Conservation (phyloP, 2,797 vertebrate species). For the Coracias cyanogaster region DNA sequence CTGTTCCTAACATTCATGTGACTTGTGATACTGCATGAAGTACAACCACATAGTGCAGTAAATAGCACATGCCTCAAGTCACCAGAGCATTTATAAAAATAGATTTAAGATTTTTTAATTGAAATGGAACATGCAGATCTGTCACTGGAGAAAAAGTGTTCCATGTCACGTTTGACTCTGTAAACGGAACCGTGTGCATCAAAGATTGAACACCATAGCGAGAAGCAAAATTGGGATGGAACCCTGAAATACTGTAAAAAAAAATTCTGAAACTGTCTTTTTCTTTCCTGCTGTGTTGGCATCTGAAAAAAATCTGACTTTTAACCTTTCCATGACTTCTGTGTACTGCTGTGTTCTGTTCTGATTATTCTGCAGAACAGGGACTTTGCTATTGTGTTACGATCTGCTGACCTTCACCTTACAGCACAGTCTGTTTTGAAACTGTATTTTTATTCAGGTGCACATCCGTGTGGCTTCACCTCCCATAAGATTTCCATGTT, state of each 20-base stretch:
- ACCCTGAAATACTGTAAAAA: background rate
- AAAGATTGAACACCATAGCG: background rate
- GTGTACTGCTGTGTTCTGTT: background rate
- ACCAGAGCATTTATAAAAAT: background rate
- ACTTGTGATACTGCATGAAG: background rate
- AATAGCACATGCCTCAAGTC: background rate
- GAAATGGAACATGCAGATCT: background rate
- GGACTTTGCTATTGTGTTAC: background rate
- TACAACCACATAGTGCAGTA: background rate
- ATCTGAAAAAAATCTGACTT: background rate
- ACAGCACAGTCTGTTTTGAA: background rate
- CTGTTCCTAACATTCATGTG: background rate
- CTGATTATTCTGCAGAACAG: background rate
- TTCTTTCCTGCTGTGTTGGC: background rate
- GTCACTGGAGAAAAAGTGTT: background rate
- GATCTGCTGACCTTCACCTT: background rate
- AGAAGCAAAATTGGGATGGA: background rate
- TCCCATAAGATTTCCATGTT: constrained; percentile 93
- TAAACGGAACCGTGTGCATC: background rate
- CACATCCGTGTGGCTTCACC: constrained; percentile 97
- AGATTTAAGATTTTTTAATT: background rate
- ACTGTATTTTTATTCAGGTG: constrained; percentile 80
- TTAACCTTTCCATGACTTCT: background rate
- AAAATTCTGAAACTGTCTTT: background rate
- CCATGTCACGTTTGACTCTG: background rate